Evolutionary conservation across 2,113 vertebrate genomes (phyloP).

Genomic region (Ailurus styani): DNA sequence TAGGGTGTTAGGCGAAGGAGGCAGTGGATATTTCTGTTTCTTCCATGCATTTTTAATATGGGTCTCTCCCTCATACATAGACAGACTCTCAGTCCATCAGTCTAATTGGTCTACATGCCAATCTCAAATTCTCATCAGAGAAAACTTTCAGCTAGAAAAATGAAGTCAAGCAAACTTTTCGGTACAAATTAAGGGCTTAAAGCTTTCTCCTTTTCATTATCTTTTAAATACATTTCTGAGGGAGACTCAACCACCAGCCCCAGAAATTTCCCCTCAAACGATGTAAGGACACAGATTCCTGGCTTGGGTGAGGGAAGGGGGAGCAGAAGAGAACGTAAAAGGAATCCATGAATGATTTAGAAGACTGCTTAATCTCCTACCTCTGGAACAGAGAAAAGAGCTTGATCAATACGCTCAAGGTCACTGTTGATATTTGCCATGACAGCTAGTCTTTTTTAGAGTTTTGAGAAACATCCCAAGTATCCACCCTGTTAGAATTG

Average conservation of each 20-base stretch:
- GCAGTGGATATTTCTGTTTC: background rate
- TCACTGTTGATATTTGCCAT: slow-evolving; percentile 77
- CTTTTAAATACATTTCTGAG: slow-evolving; percentile 7
- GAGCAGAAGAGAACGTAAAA: slow-evolving; percentile 59
- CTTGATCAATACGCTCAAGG: slow-evolving; percentile 89
- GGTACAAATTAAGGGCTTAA: background rate
- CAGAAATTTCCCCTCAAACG: background rate
- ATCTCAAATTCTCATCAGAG: background rate
- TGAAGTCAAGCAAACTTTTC: background rate
- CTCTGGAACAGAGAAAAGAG: slow-evolving; percentile 79
- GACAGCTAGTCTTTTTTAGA: slow-evolving; percentile 61
- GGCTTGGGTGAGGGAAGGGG: background rate
- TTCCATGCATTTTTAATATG: background rate
- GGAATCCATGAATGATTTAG: slow-evolving; percentile 91
- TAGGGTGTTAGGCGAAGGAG: background rate
- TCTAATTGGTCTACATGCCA: background rate
- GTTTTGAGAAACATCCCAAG: slow-evolving; percentile 21
- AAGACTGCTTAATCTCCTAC: slow-evolving; percentile 85
- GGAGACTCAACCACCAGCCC: background rate
- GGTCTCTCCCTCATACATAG: background rate
- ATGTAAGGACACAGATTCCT: background rate
- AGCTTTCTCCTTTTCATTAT: background rate
- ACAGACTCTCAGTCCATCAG: background rate
- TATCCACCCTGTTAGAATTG: background rate
- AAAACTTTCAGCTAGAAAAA: background rate